These are phyloP conservation scores for Neomicropteryx cornuta DNA, from an alignment of 1,140 invertebrate species.

Conservation along the genomic window DNA sequence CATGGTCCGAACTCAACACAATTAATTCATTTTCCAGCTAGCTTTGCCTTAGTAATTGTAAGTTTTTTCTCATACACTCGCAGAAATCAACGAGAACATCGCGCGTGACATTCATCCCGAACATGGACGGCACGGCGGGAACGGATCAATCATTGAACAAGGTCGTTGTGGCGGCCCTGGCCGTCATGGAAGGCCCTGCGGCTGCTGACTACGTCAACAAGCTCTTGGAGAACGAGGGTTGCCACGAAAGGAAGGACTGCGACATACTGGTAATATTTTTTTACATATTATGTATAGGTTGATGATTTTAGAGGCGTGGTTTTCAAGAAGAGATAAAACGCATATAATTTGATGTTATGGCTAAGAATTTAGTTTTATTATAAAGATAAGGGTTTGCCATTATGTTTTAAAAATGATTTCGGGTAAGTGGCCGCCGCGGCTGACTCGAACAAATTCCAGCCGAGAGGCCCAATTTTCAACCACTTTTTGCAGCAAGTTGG, in stretches of 20 bases:
- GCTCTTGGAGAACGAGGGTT: constrained; percentile 51
- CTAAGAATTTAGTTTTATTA: too few relatives aligned
- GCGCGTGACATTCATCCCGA: constrained; percentile 52
- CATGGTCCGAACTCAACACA: too few relatives aligned
- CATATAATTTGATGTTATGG: too few relatives aligned
- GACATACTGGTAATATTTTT: constrained; percentile 29
- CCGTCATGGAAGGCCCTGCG: constrained; percentile 44
- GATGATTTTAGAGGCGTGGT: too few relatives aligned
- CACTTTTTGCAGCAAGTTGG: too few relatives aligned
- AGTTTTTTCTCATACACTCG: constrained; percentile 10
- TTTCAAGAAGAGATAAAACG: too few relatives aligned
- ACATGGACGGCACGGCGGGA: constrained; percentile 39
- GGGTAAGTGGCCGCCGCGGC: not conserved
- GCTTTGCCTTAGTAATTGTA: too few relatives aligned
- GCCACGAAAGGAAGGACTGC: constrained; percentile 34
- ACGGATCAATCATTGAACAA: constrained; percentile 44
- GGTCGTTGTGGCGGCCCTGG: constrained; percentile 47
- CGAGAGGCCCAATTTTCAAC: too few relatives aligned
- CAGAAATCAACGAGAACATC: constrained; percentile 45
- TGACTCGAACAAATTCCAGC: too few relatives aligned
- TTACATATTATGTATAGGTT: not conserved
- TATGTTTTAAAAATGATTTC: too few relatives aligned
- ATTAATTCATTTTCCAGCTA: too few relatives aligned
- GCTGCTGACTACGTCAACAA: constrained; percentile 55
- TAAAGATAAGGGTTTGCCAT: too few relatives aligned